These are phyloP conservation scores for Athalia circularis DNA, from an alignment of 2,888 invertebrate species.

Conservation along the genomic window DNA sequence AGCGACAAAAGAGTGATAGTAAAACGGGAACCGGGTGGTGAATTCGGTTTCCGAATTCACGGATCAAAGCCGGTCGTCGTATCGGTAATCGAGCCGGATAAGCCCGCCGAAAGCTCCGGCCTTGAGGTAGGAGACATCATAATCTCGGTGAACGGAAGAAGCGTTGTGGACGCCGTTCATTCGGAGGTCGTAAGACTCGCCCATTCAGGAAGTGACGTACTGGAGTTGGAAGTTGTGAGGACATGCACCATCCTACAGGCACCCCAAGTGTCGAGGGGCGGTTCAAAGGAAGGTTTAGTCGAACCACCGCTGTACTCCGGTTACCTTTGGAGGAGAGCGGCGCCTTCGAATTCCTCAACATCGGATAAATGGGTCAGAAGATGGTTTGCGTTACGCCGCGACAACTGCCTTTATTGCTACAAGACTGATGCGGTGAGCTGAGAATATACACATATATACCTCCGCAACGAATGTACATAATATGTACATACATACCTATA, in stretches of 20 bases:
- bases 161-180: constrained; percentile 94
- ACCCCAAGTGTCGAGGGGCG: constrained; percentile 80
- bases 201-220: constrained; percentile 89
- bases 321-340: constrained; percentile 85
- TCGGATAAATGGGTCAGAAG: constrained; percentile 87
- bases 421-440: constrained; percentile 88
- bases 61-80: constrained; percentile 97
- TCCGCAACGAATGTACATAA: not conserved
- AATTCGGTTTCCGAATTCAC: constrained; percentile 96
- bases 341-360: constrained; percentile 76
- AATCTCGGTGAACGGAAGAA: constrained; percentile 92
- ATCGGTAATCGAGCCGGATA: constrained; percentile 95
- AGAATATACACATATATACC: not conserved
- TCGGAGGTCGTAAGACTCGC: constrained; percentile 95
- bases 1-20: constrained; percentile 92
- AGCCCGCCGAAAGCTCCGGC: constrained; percentile 94
- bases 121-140: constrained; percentile 96
- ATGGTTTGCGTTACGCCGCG: constrained; percentile 93
- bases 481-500: not conserved
- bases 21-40: constrained; percentile 85
- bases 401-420: constrained; percentile 96
- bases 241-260: constrained; percentile 86
- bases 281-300: constrained; percentile 76
- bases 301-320: constrained; percentile 80
- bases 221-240: constrained; percentile 91